Conservation (phyloP, 1,140 invertebrate genomes). For the Zaprionus kolodkinae region DNA sequence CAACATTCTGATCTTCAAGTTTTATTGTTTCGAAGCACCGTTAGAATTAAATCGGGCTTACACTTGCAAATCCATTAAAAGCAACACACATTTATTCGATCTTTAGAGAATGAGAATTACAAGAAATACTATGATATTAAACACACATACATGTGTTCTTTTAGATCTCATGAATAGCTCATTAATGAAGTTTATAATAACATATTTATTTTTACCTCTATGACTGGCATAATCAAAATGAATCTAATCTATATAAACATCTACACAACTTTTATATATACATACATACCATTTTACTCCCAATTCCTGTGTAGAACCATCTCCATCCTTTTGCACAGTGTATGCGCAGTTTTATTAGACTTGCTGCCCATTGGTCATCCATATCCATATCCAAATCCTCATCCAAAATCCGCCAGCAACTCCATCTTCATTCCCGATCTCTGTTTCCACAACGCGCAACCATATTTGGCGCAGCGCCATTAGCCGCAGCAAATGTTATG, state of each 20-base stretch:
- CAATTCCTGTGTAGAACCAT: background rate
- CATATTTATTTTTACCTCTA: background rate
- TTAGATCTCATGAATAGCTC: background rate
- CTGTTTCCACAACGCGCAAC: conserved; percentile 58
- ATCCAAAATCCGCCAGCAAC: conserved; percentile 30
- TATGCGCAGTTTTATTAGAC: conserved; percentile 26
- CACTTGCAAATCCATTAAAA: conserved; percentile 47
- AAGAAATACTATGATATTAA: background rate
- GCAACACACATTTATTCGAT: conserved; percentile 11
- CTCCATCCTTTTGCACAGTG: conserved; percentile 4
- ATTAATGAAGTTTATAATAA: background rate
- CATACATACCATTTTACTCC: background rate
- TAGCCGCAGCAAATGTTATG: conserved; percentile 76
- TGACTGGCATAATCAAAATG: background rate
- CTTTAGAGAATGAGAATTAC: conserved; percentile 14
- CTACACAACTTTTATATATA: background rate
- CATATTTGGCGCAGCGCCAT: conserved; percentile 46
- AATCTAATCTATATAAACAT: background rate
- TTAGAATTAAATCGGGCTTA: conserved; percentile 52
- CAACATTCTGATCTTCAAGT: conserved; percentile 61
- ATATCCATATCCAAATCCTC: conserved; percentile 28
- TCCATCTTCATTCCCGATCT: conserved; percentile 38
- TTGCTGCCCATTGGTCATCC: conserved; percentile 39
- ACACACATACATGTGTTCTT: background rate
- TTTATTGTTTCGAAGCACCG: conserved; percentile 60